Evolutionary conservation across 2,113 vertebrate genomes (phyloP), one percentile per base, ranked within the genome.

Genomic region (Serilophus lunatus): DNA sequence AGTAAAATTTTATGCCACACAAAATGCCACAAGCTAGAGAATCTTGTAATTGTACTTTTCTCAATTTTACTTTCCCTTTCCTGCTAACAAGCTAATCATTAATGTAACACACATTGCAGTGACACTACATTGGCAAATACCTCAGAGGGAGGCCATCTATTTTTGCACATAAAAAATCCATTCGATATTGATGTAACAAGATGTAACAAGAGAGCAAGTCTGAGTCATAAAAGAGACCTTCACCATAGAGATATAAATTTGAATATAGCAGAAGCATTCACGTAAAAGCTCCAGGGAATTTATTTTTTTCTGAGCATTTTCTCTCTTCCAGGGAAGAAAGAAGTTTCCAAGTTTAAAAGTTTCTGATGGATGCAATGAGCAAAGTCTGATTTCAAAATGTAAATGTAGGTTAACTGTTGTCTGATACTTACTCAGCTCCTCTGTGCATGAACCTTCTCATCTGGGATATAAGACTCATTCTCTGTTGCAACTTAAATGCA

Each of bases 141-240:
- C 24, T 69, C 64, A 38, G 63, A 78, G 31, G 25, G 29, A 79
- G 29, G 38, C 14, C 8, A 59, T 63, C n/a, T 66, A 50, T 83
- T 91, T 92, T 77, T 91, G 36, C 33, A 66, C 17, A 15, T 59
- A 57, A 20, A 20, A 91, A 92, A 86, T 51, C 51, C 23, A 59
- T 61, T 89, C 0, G 1, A 45, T 86, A 70, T 50, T 75, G 54
- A 69, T 79, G 25, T 50, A 92, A 88, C 33, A 54, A 54, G 50
- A 79, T 49, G 18, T 44, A 92, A 83, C 36, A 81, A 74, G 54
- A 69, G 36, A 59, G 22, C 33, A 87, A 60, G 26, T 76, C 22
- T 81, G 59, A 95, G 54, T 89, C 72, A 84, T 68, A 77, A 82
- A 90, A 72, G 45, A 82, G 38, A 80, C 20, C n/a, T 91, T 91